Evolutionary conservation across 1,140 invertebrate species (phyloP), one percentile per base, ranked within the genome.

Genomic region (Heliconius congener): DNA sequence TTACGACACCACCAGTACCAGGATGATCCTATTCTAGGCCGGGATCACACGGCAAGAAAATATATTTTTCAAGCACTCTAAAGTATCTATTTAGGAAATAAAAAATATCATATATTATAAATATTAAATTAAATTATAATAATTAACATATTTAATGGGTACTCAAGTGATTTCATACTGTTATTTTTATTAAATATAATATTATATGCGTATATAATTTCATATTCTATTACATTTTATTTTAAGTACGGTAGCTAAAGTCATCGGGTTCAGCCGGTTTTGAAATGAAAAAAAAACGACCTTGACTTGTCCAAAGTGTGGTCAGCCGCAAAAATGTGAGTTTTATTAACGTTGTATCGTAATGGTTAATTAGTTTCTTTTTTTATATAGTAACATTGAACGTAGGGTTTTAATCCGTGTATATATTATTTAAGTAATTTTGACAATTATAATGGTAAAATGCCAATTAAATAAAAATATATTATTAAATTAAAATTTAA

Each of bases 301-400:
- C 76, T 81, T 78, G 77, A 78, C 77, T 78, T 73, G 57, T 73
- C 55, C 57, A 73, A 78, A 52, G 77, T 27, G 39, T 73, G 70
- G 66, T 77, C 70, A 77, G 27, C 52, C 66, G 60, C 76, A 70
- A 55, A 76, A 39, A 50, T 76, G 39, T 46, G 42, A 76, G 57
- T 76, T 76, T 76, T 46, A 76, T 76, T 46, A 76, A 46, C 60
- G 27, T 23, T 27, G 60, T 66, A 66, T 66, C 60, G 13, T 66
- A 66, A 13, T 66, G 3, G 13, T 27, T 60, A 60, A 60, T 60
- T 60, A 60, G 23, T 30, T 27, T 66, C 27, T 57, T 60, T 27
- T 13, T 66, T 27, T 23, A 30, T 2, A 66, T 30, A 52, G 16
- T 3, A 60, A 60, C 8, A 27, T 60, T 23, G 23, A 11, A 66